phyloP scores from a whole-genome alignment of 2,888 invertebrate genomes.

The Spisula solida region DNA sequence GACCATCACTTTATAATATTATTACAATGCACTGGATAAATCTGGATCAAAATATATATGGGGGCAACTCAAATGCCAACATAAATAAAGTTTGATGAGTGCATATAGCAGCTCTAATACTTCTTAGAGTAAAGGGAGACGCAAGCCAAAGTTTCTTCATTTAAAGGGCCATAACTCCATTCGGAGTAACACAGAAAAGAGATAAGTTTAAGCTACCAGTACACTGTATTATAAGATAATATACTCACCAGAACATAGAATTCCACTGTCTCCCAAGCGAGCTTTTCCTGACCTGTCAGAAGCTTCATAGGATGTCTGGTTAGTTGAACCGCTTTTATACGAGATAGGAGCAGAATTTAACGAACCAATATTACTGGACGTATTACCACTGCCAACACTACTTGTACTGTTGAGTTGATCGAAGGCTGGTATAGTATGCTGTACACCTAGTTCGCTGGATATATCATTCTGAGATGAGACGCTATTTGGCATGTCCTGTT shows the following conservation, averaged over 20 bases:
- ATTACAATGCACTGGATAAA: too few species aligned
- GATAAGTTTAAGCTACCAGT: too few species aligned
- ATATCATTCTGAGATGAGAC: not conserved
- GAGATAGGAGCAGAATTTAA: not conserved
- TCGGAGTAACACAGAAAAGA: too few species aligned
- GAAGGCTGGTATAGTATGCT: not conserved
- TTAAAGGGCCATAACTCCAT: too few species aligned
- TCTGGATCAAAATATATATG: too few species aligned
- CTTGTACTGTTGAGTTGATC: conserved; percentile 13
- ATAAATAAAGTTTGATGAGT: too few species aligned
- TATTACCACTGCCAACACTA: not conserved
- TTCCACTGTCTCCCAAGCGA: not conserved
- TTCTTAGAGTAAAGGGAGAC: too few species aligned
- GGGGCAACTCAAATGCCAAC: too few species aligned
- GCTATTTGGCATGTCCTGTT: not conserved
- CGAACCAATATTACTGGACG: not conserved
- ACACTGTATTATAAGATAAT: too few species aligned
- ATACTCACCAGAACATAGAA: not conserved
- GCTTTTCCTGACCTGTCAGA: not conserved
- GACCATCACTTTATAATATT: too few species aligned
- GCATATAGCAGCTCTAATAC: too few species aligned
- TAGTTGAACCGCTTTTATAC: not conserved
- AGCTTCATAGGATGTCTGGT: not conserved
- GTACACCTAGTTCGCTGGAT: not conserved
- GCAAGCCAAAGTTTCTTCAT: too few species aligned